These are phyloP conservation scores for sheep (Ovis aries) DNA, from an alignment of 2,113 vertebrate genomes.

Conservation along the genomic window ARS-UI_Ramb_v3.0 NC_056068.1:28198501-28199000, in stretches of 20 bases:
- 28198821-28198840: background rate
- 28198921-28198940: background rate
- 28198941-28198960: no score
- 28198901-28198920: background rate
- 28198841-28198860: background rate
- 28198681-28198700: fast-evolving
- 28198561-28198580: background rate
- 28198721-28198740: background rate
- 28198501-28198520: fast-evolving
- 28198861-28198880: background rate
- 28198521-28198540: background rate
- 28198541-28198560: background rate
- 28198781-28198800: background rate
- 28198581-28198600: background rate
- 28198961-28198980: background rate
- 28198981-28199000: background rate
- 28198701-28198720: fast-evolving
- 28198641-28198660: background rate
- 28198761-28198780: background rate
- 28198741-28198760: background rate
- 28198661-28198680: background rate
- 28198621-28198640: background rate
- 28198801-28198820: background rate
- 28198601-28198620: fast-evolving
- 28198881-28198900: background rate